Evolutionary conservation across 2,113 vertebrate species (phyloP).

Genomic region (Xenotilapia leptura): DNA sequence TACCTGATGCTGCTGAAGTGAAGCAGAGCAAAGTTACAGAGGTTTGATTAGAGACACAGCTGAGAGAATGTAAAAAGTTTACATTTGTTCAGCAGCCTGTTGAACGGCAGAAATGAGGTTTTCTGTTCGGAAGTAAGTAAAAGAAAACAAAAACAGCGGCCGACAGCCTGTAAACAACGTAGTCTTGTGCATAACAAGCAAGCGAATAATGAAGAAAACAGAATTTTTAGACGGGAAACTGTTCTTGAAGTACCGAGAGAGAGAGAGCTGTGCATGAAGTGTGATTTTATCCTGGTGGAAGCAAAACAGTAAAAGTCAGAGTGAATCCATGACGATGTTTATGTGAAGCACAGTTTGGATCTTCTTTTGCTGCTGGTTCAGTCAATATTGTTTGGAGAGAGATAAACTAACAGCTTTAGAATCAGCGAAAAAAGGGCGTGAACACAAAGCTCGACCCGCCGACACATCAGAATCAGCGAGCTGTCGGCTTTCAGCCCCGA

Average conservation of each 20-base stretch:
- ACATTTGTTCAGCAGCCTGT: background rate
- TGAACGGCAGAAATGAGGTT: accelerated
- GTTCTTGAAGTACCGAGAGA: accelerated
- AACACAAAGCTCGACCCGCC: accelerated
- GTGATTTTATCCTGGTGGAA: background rate
- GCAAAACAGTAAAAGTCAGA: too few species aligned
- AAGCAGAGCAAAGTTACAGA: background rate
- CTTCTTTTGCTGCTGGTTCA: accelerated
- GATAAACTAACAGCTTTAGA: too few species aligned
- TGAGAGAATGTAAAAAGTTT: background rate
- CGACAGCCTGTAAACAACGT: too few species aligned
- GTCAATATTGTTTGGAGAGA: too few species aligned
- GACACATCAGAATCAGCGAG: accelerated
- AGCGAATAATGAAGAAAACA: too few species aligned
- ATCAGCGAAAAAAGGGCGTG: accelerated
- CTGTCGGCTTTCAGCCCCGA: background rate
- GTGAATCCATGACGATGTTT: accelerated
- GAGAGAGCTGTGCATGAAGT: too few species aligned
- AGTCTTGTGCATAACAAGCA: too few species aligned
- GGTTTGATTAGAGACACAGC: accelerated
- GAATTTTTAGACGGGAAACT: too few species aligned
- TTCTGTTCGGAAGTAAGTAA: background rate
- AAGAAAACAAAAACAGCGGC: accelerated
- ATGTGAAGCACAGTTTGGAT: accelerated
- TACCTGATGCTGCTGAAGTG: accelerated